Evolutionary conservation across 2,888 invertebrate genomes (phyloP), one percentile per base, ranked within the genome.

Genomic region (Arenicola marina): DNA sequence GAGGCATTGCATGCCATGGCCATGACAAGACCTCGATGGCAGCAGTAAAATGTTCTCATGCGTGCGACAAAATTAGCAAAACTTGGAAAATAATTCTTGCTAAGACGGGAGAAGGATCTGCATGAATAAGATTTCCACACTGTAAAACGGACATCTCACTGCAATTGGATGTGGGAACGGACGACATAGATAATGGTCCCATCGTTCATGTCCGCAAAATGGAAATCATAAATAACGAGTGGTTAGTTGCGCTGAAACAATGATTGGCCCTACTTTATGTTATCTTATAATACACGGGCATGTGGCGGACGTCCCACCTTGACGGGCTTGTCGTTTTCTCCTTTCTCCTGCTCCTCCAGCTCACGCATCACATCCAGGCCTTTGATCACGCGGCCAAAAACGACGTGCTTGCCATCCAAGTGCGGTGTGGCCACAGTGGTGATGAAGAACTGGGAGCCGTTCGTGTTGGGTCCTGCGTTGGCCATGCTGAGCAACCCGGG

Each of bases 361-460:
- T 7, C 24, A 11, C 32, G 7, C 7, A 53, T 32, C 15, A 53
- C 53, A 53, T 24, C 53, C 32, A 31, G 7, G 32, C 53, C 53
- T 24, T 32, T 53, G 7, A 31, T 7, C 80, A 98, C 95, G 79
- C 91, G 89, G 72, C 98, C 98, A 88, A 98, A 98, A 80, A 97
- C 95, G 86, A 95, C 94, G 88, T 98, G 97, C 85, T 95, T 91
- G 88, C 95, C 96, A 71, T 59, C 59, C 7, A 53, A 24, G 53
- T 53, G 53, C 11, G 53, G 53, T 31, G 53, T 53, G 15, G 53
- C 31, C 15, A 53, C 53, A 53, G 53, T 53, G 11, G 53, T 53
- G 53, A 97, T 92, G 85, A 97, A 97, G 86, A 99, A 99, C 83
- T 99, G 99, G 2, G 97, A 97, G 63, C 98, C 96, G 84, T 99